Percentiles rank a stretch among this genome's conserved stretches.
Evolutionary conservation across 2,113 vertebrate genomes (phyloP).

Genomic region (Oncorhynchus tshawytscha): DNA sequence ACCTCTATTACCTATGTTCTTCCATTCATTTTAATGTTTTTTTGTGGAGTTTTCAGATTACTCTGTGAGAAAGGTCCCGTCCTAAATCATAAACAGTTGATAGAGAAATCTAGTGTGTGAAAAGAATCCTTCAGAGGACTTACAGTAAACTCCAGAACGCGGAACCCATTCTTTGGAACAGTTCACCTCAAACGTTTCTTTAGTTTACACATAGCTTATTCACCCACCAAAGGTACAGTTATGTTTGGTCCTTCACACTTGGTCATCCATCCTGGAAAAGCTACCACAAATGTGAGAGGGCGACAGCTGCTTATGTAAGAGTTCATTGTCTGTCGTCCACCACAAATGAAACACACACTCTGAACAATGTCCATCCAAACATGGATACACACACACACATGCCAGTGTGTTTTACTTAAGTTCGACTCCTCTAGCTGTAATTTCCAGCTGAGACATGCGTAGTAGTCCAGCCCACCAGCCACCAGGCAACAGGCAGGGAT

Average conservation of each 20-base stretch:
- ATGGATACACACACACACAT: slow-evolving; percentile 38
- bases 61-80: neutral
- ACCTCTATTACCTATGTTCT: no score
- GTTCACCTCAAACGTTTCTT: slow-evolving; percentile 12
- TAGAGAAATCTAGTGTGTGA: no score
- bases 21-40: no score
- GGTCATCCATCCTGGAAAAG: slow-evolving; percentile 60
- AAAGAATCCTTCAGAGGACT: neutral
- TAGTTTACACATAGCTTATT: slow-evolving; percentile 22
- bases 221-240: slow-evolving; percentile 67
- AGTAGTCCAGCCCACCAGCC: slow-evolving; percentile 24
- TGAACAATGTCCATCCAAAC: slow-evolving; percentile 25
- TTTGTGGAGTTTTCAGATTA: neutral
- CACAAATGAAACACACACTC: slow-evolving; percentile 57
- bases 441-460: slow-evolving; percentile 31
- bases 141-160: neutral
- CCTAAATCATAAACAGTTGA: neutral
- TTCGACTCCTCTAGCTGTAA: slow-evolving; percentile 13
- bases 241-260: slow-evolving; percentile 11
- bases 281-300: slow-evolving; percentile 64
- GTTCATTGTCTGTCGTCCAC: slow-evolving; percentile 59
- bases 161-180: neutral
- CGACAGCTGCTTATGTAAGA: slow-evolving; percentile 73
- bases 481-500: slow-evolving; percentile 9
- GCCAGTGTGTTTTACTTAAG: slow-evolving; percentile 47